Evolutionary conservation across 2,113 vertebrate genomes (phyloP), one percentile per base, ranked within the genome.

Genomic region (Myotis brandtii): DNA sequence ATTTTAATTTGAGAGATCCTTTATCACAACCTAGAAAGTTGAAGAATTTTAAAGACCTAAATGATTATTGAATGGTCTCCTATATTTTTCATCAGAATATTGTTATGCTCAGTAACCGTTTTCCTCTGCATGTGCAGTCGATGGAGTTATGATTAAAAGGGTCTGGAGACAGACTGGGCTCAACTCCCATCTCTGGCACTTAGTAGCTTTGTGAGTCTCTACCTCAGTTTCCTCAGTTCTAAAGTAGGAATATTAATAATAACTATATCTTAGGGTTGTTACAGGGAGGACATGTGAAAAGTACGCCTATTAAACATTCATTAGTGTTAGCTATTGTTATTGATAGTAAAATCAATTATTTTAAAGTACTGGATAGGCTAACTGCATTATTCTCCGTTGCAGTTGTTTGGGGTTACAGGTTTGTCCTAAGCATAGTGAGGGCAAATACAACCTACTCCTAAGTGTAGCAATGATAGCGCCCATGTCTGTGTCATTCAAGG

Each of bases 391-490:
- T 77, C 48, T 83, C 5, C 25, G 0, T 34, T 32, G 18, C n/a
- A 18, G 5, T 27, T 20, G 2, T 52, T 72, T 62, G 21, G 34
- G 16, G 10, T 81, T 54, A 6, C 5, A 62, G 23, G n/a, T 70
- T 75, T 17, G 21, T 82, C 67, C 21, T 75, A 9, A 50, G 70
- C 16, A 14, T 5, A 12, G 9, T 11, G 13, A 37, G 17, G 10
- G 16, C 6, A 32, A 9, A 27, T 1, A 7, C 6, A 27, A 3
- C 12, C 32, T 52, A 3, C 27, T 59, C 3, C 18, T 2, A 18
- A 67, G 21, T 6, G 13, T 37, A 59, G 52, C 46, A n/a, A 0
- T 30, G 12, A 18, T 0, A 30, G 34, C 87, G 2, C 23, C 37
- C 21, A 3, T n/a, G 21, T 86, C n/a, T 6, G 2, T 17, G 3